Conservation (phyloP, 2,113 vertebrate genomes). For the Oreamnos americanus region DNA sequence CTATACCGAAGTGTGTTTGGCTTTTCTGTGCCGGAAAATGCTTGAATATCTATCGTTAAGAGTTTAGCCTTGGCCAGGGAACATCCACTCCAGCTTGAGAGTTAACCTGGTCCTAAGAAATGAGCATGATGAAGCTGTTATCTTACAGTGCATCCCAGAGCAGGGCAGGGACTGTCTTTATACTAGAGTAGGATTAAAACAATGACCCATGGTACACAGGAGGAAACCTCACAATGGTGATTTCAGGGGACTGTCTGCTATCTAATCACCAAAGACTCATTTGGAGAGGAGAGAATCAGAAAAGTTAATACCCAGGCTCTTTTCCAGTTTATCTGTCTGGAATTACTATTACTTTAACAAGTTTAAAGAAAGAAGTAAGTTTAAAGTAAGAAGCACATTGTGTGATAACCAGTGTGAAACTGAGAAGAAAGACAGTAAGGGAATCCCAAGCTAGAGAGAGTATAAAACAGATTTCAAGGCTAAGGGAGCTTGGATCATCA, state of each 20-base stretch:
- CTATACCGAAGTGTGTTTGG: background rate
- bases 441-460: background rate
- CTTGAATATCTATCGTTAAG: background rate
- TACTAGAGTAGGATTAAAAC: background rate
- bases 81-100: background rate
- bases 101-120: background rate
- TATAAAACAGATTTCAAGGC: background rate
- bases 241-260: background rate
- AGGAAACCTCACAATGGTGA: background rate
- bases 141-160: background rate
- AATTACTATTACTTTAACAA: background rate
- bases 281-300: background rate
- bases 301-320: background rate
- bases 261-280: background rate
- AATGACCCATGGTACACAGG: background rate
- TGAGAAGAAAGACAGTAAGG: background rate
- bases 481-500: background rate
- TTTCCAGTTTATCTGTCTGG: background rate
- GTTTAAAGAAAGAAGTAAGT: background rate
- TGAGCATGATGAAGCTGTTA: background rate
- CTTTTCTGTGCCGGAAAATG: background rate
- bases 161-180: background rate
- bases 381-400: background rate
- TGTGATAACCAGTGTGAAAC: background rate
- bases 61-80: background rate